Base-by-base conservation (phyloP, 2,888 invertebrate genomes). In the Ametastegia equiseti region DNA sequence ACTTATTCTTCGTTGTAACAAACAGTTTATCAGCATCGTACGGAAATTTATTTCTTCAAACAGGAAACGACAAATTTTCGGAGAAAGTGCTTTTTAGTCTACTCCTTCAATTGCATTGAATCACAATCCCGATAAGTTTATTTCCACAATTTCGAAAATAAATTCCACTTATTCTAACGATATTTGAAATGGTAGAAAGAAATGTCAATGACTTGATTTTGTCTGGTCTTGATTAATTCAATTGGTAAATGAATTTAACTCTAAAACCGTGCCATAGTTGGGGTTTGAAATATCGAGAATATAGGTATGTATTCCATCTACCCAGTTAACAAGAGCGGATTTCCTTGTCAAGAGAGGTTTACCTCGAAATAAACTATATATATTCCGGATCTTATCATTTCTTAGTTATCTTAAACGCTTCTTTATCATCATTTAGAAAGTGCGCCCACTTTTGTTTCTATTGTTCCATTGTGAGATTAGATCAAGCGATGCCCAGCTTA, bases 371-470 rank as follows among this genome's bases (percentile, higher is more conserved):
- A n/a, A 42, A 30, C 42, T 36, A 13, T n/a, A n/a, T n/a, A n/a
- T n/a, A n/a, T 73, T 36, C 50, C 73, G 50, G 23, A 19, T 71
- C 54, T 36, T 75, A 75, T 75, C 75, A 23, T 19, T 75, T 27
- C 54, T n/a, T 75, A 67, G n/a, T 54, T 19, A 75, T 33, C 33
- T 75, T 75, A 75, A 75, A 75, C 50, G 75, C 33, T 54, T 54
- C 54, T 75, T 54, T 54, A 54, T 75, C 75, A 54, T 75, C 75
- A 54, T 54, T 75, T 75, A 75, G 75, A 75, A 75, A 75, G 75
- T 75, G 54, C 50, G 19, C 75, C 75, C 54, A 75, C 78, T 57
- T 78, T 42, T 57, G 39, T 63, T 78, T 60, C 78, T 7, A 78
- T 78, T 78, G 63, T 78, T 78, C 63, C 30, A 30, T 42, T 30